phyloP scores from a whole-genome alignment of 2,888 invertebrate species.

The Xylocampa areola region DNA sequence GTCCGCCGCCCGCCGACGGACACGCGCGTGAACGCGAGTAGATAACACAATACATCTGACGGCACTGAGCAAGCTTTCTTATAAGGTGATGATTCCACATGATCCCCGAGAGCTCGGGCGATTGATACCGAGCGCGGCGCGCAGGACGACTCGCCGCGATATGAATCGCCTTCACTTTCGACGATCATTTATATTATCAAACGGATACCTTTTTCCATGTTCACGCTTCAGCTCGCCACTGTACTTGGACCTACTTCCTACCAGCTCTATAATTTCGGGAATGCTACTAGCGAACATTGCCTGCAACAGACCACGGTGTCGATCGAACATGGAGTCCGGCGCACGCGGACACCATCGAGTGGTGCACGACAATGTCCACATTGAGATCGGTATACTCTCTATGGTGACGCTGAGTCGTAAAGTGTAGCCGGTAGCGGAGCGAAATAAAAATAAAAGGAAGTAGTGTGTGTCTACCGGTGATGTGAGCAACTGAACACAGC shows the following conservation, averaged over 20 bases:
- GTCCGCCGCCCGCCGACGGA: constrained; percentile 64
- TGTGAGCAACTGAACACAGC: constrained; percentile 90
- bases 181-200: constrained; percentile 83
- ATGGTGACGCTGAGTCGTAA: constrained; percentile 82
- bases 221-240: constrained; percentile 99
- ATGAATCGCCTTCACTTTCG: constrained; percentile 86
- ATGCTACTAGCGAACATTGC: constrained; percentile 99
- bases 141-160: constrained; percentile 66
- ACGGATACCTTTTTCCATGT: constrained; percentile 99
- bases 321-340: constrained; percentile 79
- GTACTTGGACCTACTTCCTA: constrained; percentile 99
- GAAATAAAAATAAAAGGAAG: constrained; percentile 85
- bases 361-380: constrained; percentile 89
- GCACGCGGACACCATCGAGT: constrained; percentile 86
- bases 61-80: constrained; percentile 90
- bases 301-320: constrained; percentile 94
- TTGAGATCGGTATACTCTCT: constrained; percentile 82
- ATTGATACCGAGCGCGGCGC: constrained; percentile 75
- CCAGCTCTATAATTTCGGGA: constrained; percentile 99
- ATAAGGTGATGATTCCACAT: constrained; percentile 83
- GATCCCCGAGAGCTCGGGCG: constrained; percentile 83
- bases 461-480: constrained; percentile 88
- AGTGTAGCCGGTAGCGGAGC: constrained; percentile 88
- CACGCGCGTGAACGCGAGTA: constrained; percentile 85
- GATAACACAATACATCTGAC: constrained; percentile 90